A percentile compares a stretch with the other conserved stretches of the same genome.
These are phyloP conservation scores for Pygocentrus nattereri DNA, from an alignment of 2,797 vertebrate genomes.

Conservation along the genomic window DNA sequence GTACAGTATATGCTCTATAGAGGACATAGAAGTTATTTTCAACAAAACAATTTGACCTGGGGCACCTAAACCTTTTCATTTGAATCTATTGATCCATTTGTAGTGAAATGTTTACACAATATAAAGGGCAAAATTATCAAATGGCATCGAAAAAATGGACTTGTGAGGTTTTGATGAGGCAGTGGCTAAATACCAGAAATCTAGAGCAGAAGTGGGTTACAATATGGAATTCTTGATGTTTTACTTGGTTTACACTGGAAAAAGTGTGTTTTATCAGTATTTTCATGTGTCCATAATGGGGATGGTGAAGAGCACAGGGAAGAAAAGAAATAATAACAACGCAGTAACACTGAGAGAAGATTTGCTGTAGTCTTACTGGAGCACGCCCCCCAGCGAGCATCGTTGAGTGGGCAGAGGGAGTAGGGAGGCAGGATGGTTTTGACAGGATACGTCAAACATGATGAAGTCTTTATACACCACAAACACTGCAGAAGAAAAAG, in stretches of 20 bases:
- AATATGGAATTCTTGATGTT: neutral
- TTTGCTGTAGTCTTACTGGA: slow-evolving; percentile 83
- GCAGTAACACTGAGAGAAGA: neutral
- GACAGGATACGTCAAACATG: slow-evolving; percentile 88
- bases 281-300: neutral
- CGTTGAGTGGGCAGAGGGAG: slow-evolving; percentile 83
- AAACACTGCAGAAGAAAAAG: slow-evolving; percentile 82
- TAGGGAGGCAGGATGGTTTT: slow-evolving; percentile 85
- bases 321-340: no score
- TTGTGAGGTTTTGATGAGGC: no score
- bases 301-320: neutral
- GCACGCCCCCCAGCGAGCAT: slow-evolving; percentile 94
- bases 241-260: neutral
- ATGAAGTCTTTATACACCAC: slow-evolving; percentile 86
- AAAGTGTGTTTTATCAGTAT: no score
- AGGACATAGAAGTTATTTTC: no score
- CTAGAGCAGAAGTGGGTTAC: neutral
- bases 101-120: no score
- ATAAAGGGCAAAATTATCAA: no score
- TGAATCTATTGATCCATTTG: no score
- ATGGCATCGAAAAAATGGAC: neutral
- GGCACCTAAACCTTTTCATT: no score
- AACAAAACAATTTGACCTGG: no score
- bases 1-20: no score
- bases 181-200: neutral